Evolutionary conservation across 2,797 vertebrate species (phyloP), one percentile per base, ranked within the genome.

Genomic region (Morelia viridis): DNA sequence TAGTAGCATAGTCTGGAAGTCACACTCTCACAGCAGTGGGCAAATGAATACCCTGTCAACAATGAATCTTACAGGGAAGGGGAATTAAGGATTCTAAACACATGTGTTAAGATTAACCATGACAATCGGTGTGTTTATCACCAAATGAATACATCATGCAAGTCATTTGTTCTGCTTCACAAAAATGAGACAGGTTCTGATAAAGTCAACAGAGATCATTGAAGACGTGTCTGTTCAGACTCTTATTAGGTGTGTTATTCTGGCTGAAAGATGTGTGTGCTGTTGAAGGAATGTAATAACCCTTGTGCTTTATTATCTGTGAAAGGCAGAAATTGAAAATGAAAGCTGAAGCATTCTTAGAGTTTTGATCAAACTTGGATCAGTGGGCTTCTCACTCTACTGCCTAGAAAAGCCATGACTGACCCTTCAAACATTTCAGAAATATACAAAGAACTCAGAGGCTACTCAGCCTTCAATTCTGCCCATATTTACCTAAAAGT

Each of bases 61-160:
- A 28, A 92, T 80, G 57, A 93, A 61, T 65, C 53, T 61, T 91
- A 41, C 35, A 85, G 24, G 92, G 61, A 80, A 88, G 64, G 91
- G 92, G 80, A 92, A 93, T 5, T 5, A 10, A 31, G 35, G 83
- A 93, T 92, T 95, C 90, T 28, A 88, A 95, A 91, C 41, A 41
- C 84, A 61, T 71, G 58, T 84, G 90, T 92, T 86, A 12, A 0
- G 84, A 90, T 94, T 76, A 83, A 64, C 88, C 92, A 61, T 0
- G 19, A 46, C 92, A 58, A 65, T 92, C 12, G 24, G 85, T 88
- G 9, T 92, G 60, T 91, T 83, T 89, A 68, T 41, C 94, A 61
- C 85, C 57, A 1, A 0, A 46, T 0, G 53, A 57, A 15, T 31
- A 22, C 19, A 57, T n/a, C 86, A 88, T 31, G 89, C 86, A 91